These are phyloP conservation scores for Athalia cordata DNA, from an alignment of 2,888 invertebrate genomes.

Conservation along the genomic window DNA sequence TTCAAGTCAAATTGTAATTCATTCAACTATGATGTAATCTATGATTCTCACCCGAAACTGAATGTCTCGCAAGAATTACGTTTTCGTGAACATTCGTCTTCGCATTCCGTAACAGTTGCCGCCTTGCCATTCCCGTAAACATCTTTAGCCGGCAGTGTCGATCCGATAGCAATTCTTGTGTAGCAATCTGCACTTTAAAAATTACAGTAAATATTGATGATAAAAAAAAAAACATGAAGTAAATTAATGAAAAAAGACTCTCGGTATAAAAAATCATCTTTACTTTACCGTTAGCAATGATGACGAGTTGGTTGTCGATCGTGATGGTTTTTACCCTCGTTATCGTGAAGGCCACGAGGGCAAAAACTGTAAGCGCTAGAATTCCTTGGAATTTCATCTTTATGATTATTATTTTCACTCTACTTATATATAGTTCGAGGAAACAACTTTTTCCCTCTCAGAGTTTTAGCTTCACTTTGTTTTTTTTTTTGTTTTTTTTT, in stretches of 20 bases:
- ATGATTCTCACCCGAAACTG: conserved; percentile 75
- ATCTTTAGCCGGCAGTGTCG: conserved; percentile 71
- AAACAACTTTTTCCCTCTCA: neutral
- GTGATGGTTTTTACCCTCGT: conserved; percentile 58
- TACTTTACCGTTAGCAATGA: conserved; percentile 73
- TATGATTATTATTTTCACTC: too few species aligned
- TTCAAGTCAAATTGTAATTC: neutral
- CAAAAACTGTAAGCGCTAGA: neutral
- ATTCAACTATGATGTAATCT: too few species aligned
- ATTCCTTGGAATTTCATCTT: neutral
- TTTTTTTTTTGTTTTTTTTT: conserved; percentile 20
- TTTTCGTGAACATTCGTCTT: conserved; percentile 74
- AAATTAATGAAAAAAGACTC: too few species aligned
- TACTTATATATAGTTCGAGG: neutral
- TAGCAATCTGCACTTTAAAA: conserved; percentile 73
- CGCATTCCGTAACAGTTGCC: conserved; percentile 73
- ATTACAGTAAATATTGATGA: too few species aligned
- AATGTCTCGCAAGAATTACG: conserved; percentile 74
- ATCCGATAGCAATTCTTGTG: conserved; percentile 75
- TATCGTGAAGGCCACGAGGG: neutral
- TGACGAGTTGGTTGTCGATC: conserved; percentile 73
- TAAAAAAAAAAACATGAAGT: too few species aligned
- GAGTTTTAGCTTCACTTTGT: neutral
- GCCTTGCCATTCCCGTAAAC: conserved; percentile 69
- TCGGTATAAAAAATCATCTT: neutral